Conservation (phyloP, 2,113 vertebrate species). For the Eublepharis macularius region DNA sequence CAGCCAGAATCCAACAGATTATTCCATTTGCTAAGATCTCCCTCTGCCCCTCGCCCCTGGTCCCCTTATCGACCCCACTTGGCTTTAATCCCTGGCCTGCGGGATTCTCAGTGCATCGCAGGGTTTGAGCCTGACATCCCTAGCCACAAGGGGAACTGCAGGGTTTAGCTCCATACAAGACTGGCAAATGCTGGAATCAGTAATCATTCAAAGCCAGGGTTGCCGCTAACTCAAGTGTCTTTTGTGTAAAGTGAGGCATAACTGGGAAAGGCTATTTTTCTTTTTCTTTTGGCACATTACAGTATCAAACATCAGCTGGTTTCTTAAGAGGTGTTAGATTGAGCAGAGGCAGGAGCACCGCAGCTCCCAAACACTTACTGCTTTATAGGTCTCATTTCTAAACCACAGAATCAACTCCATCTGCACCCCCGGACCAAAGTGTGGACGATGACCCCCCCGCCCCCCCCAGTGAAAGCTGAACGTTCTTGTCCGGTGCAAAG, state of each 20-base stretch:
- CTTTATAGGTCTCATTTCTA: not conserved
- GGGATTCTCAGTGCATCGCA: no score
- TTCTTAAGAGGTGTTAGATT: no score
- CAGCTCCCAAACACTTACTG: not conserved
- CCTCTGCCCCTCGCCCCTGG: no score
- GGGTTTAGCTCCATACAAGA: no score
- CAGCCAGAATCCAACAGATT: no score
- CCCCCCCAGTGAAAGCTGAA: no score
- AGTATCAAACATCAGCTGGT: not conserved
- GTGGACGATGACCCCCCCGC: not conserved
- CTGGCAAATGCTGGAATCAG: not conserved
- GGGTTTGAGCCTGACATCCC: no score
- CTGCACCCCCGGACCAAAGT: rapidly evolving
- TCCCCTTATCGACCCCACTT: no score
- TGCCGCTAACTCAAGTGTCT: not conserved
- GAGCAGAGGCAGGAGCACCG: no score
- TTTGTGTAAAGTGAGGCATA: not conserved
- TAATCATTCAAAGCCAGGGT: not conserved
- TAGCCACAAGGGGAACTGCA: not conserved
- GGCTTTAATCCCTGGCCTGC: no score
- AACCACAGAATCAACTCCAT: not conserved
- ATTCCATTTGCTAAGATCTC: no score
- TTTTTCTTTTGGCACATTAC: not conserved
- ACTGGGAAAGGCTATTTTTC: not conserved
- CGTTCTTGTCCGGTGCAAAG: conserved; percentile 30